Evolutionary conservation across 2,797 vertebrate genomes (phyloP), one percentile per base, ranked within the genome.

Genomic region (Crotalus adamanteus): DNA sequence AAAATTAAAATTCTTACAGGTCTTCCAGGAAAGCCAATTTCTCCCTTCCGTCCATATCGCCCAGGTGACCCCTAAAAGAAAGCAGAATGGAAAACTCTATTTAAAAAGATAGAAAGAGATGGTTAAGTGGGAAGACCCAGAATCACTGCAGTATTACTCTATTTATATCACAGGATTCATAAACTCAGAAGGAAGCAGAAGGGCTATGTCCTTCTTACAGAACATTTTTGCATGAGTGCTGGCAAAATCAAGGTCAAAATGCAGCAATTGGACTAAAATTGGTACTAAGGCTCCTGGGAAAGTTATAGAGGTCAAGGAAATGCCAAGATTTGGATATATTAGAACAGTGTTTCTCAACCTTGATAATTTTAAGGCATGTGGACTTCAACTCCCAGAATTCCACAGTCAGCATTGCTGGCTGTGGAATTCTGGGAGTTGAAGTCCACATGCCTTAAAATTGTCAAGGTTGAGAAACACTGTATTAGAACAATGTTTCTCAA

Each of bases 21-120:
- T 97, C 99, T 98, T 94, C 99, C 99, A 0, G 99, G 99, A 97
- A 99, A 98, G 96, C 99, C 99, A 0, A 99, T 98, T 97, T 99
- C 99, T 89, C 99, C 99, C 94, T 99, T 99, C 73, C 97, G 92
- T 86, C 99, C 99, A 16, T 95, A 93, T 51, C 95, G 96, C 37
- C 98, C 98, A 0, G 97, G 60, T 0, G 96, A 96, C 28, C 98
- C 98, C 98, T 98, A 94, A 0, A 51, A n/a, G 25, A 14, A 57
- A 94, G 63, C 90, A 42, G 90, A 83, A 31, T 3, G 51, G 91
- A 37, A 88, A 56, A 53, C 7, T 42, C 8, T 1, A n/a, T 7
- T 88, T 14, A 61, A 22, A 78, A 88, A 93, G 65, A 73, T 90
- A 86, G 13, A 25, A 53, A 86, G 13, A 53, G 28, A 47, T 12